Evolutionary conservation across 1,140 invertebrate species (phyloP), one percentile per base, ranked within the genome.

Genomic region (Nomia melanderi): DNA sequence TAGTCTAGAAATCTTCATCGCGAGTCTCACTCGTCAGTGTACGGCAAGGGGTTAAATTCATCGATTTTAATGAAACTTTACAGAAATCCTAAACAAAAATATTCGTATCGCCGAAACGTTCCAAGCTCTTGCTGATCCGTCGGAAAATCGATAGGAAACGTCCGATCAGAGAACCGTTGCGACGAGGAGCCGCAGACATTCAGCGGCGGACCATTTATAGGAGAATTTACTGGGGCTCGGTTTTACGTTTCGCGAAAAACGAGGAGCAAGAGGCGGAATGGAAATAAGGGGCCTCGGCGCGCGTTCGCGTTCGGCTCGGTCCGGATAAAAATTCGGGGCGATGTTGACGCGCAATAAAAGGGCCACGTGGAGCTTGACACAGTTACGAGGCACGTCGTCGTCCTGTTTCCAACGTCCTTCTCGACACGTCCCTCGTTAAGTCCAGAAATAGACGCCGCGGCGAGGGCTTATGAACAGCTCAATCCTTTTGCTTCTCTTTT

Each of bases 341-440:
- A 39, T 23, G 1, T 2, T 4, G 33, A 36, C 5, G 33, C 41
- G 41, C 73, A 33, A 71, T 77, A 77, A 62, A 62, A 57, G 59
- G 44, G 57, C 66, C 66, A 77, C 66, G 66, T 54, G 74, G n/a
- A 31, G 57, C 59, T 70, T 77, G 66, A 77, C 44, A 77, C 74
- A 77, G 53, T 77, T 77, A 77, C 74, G 74, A 60, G 56, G 54
- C 23, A 23, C 41, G n/a, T 50, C 47, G 47, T 70, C 65, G 74
- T 77, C 56, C 56, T 41, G 66, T 77, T 62, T 70, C n/a, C 23
- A 70, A 54, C 39, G 65, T 62, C 56, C 56, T 53, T 53, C 66
- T 63, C 29, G 69, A 62, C 50, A 41, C 60, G 69, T 64, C n/a
- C 53, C 69, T 78, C 60, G 69, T 78, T 78, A 78, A 64, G 36